phyloP scores from a whole-genome alignment of 2,797 vertebrate genomes.

The Adrianichthys oophorus region DNA sequence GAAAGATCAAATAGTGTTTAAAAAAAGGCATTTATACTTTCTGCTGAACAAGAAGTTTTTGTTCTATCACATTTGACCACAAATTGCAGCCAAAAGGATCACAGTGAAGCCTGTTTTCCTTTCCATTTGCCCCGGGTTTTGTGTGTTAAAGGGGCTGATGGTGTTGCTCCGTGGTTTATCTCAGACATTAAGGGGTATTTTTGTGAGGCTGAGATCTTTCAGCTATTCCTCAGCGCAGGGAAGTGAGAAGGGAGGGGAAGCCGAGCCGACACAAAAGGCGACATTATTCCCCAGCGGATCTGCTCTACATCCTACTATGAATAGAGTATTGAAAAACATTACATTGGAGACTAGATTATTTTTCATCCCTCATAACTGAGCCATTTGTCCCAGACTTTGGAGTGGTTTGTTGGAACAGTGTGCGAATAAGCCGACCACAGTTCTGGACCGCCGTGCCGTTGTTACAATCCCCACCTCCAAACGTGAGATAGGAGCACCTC shows the following conservation, averaged over 20 bases:
- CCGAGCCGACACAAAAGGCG: conserved; percentile 87
- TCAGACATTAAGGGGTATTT: conserved; percentile 68
- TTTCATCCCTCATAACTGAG: conserved; percentile 84
- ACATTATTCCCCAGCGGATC: conserved; percentile 90
- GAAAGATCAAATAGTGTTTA: neutral
- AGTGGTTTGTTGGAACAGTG: conserved; percentile 63
- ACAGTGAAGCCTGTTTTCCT: conserved; percentile 9
- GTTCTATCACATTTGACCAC: conserved; percentile 2
- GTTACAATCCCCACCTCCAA: conserved; percentile 67
- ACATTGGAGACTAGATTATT: conserved; percentile 85
- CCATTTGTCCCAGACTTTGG: conserved; percentile 73
- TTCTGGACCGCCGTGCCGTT: conserved; percentile 40
- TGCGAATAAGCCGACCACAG: conserved; percentile 51
- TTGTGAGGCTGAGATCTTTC: conserved; percentile 82
- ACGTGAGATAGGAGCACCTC: conserved; percentile 51
- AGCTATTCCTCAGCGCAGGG: conserved; percentile 79
- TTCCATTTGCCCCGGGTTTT: conserved; percentile 24
- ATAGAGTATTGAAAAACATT: conserved; percentile 92
- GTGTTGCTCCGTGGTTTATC: conserved; percentile 58
- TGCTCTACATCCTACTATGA: conserved; percentile 84
- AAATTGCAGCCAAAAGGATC: no score
- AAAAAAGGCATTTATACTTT: neutral
- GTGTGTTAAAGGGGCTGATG: conserved; percentile 36
- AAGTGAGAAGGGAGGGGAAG: conserved; percentile 79
- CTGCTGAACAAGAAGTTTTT: neutral